phyloP scores from a whole-genome alignment of 2,888 invertebrate genomes.

The Agelastica alni region DNA sequence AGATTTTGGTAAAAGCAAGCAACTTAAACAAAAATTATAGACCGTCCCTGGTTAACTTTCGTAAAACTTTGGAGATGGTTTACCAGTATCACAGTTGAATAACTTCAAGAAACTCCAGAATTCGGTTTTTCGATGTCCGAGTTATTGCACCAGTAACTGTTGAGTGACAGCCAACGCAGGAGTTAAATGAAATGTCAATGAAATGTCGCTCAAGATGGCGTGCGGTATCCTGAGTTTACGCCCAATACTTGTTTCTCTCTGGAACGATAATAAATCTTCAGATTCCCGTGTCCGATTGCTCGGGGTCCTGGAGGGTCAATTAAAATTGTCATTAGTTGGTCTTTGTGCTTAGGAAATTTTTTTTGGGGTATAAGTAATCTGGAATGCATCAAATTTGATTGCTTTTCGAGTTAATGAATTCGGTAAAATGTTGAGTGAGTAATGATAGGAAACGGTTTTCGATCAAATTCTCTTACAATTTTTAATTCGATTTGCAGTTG shows the following conservation, averaged over 20 bases:
- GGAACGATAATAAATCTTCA: slow-evolving; percentile 55
- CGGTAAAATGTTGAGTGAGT: too few species aligned
- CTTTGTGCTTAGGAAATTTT: slow-evolving; percentile 17
- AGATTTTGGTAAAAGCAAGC: too few species aligned
- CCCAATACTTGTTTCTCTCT: slow-evolving; percentile 55
- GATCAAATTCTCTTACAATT: too few species aligned
- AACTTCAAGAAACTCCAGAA: slow-evolving; percentile 36
- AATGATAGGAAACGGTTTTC: too few species aligned
- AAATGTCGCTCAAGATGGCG: slow-evolving; percentile 58
- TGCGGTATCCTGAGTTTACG: slow-evolving; percentile 52
- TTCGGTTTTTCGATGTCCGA: slow-evolving; percentile 15
- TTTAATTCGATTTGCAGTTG: too few species aligned
- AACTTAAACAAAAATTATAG: too few species aligned
- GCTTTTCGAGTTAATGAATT: slow-evolving; percentile 26
- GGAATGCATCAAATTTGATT: slow-evolving; percentile 17
- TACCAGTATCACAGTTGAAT: slow-evolving; percentile 54
- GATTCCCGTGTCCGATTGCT: slow-evolving; percentile 35
- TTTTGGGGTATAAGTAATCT: slow-evolving; percentile 6
- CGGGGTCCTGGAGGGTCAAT: slow-evolving; percentile 35
- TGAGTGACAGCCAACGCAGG: slow-evolving; percentile 56
- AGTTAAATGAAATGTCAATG: slow-evolving; percentile 61
- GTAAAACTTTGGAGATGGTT: too few species aligned
- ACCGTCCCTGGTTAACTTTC: too few species aligned
- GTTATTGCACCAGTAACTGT: slow-evolving; percentile 48
- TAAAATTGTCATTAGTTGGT: slow-evolving; percentile 36